Conservation (phyloP, 1,140 invertebrate species). For the Bombyx mandarina region DNA sequence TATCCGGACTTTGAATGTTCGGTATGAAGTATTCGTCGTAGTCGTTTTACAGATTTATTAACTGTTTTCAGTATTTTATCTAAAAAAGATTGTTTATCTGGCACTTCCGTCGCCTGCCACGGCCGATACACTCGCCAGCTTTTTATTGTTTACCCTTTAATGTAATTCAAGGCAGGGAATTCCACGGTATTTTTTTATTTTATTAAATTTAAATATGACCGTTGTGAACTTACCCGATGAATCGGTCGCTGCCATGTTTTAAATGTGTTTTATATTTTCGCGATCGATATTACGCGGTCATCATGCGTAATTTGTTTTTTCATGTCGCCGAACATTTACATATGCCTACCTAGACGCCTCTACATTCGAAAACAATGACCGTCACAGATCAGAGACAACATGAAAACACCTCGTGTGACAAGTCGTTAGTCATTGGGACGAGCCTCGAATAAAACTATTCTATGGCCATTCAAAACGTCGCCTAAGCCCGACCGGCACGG, state of each 20-base stretch:
- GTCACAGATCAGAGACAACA: conserved; percentile 2
- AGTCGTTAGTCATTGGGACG: not conserved
- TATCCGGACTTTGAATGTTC: conserved; percentile 34
- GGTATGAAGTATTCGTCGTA: conserved; percentile 37
- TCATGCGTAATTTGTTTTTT: conserved; percentile 49
- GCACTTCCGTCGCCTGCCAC: conserved; percentile 59
- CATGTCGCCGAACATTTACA: conserved; percentile 26
- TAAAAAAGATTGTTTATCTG: conserved; percentile 68
- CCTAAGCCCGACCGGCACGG: not conserved
- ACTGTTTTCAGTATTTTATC: conserved; percentile 59
- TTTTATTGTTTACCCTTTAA: conserved; percentile 68
- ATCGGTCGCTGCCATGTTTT: conserved; percentile 42
- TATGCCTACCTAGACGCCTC: conserved; percentile 4
- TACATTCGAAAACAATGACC: conserved; percentile 2
- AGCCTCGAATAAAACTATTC: not conserved
- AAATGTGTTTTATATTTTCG: conserved; percentile 51
- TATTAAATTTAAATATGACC: conserved; percentile 56
- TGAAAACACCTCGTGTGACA: conserved; percentile 1
- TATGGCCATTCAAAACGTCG: not conserved
- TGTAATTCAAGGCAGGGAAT: conserved; percentile 68
- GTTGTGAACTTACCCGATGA: conserved; percentile 40
- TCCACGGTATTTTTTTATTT: conserved; percentile 42
- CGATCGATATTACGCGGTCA: conserved; percentile 54
- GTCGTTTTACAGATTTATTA: conserved; percentile 42
- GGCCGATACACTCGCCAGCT: conserved; percentile 58